Conservation (phyloP, 2,797 vertebrate genomes). For the Arremon aurantiirostris region DNA sequence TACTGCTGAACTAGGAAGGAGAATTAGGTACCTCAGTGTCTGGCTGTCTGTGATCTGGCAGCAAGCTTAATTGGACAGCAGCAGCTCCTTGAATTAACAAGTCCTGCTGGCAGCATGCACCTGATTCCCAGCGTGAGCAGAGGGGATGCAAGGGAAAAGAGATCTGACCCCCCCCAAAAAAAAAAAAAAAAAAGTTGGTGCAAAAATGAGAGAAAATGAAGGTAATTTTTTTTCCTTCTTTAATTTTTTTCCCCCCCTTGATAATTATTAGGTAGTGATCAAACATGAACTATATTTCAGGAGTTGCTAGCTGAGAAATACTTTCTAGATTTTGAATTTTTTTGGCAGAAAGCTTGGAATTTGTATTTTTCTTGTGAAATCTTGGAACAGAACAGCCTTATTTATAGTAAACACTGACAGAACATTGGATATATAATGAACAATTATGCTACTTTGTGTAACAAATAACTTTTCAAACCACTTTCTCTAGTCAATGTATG, state of each 20-base stretch:
- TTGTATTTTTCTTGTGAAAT: background rate
- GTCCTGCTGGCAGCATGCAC: background rate
- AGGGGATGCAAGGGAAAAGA: background rate
- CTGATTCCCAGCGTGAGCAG: background rate
- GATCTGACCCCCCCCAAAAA: background rate
- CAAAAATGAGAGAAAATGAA: background rate
- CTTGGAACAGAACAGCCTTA: conserved; percentile 15
- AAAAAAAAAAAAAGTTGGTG: background rate
- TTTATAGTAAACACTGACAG: conserved; percentile 31
- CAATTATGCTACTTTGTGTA: background rate
- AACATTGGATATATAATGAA: background rate
- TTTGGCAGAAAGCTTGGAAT: background rate
- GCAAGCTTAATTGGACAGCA: conserved; percentile 28
- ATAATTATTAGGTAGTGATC: background rate
- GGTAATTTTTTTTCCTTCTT: background rate
- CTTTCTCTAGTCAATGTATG: background rate
- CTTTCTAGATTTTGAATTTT: background rate
- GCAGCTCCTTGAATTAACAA: conserved; percentile 3
- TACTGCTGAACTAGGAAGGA: conserved; percentile 1
- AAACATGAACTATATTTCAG: background rate
- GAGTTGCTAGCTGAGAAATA: background rate
- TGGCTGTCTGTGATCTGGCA: conserved; percentile 11
- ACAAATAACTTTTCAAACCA: background rate
- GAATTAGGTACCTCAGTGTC: background rate
- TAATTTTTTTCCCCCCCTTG: background rate